Evolutionary conservation across 2,888 invertebrate species (phyloP), one percentile per base, ranked within the genome.

Genomic region (Tryphoninae sp.): DNA sequence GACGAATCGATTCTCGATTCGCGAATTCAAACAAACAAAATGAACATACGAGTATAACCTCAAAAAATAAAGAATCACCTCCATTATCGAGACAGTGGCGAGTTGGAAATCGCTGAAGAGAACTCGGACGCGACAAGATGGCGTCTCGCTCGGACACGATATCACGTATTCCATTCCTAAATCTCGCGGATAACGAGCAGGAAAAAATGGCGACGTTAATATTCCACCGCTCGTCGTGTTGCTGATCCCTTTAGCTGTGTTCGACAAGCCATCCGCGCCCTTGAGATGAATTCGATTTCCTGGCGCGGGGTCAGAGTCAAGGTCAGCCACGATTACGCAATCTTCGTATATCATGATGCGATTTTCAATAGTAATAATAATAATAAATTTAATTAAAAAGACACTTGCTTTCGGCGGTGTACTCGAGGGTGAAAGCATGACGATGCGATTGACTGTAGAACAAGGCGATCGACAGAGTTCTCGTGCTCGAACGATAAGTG

Each of bases 91-190:
- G 16, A 94, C 93, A 9, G 94, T 90, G 0, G 95, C 94, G 82
- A 96, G 90, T 86, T 95, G 94, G 88, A 95, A 96, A 90, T 96
- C 96, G 1, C 94, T 94, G 87, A 96, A 96, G 79, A 95, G 92
- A 61, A 96, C 89, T 71, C 94, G 93, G 40, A 96, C 94, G 64
- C 93, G 92, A 86, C 95, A 95, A 42, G 93, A 88, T 0, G 89
- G 85, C 1, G 90, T 92, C 62, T 93, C 93, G 64, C 91, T 91
- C 45, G 93, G 93, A 86, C 95, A 95, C 45, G 93, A 94, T 16
- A 96, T 93, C 33, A 95, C 92, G 86, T 95, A 94, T 87, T 96
- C 95, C 75, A 94, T 92, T 58, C 94, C 94, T 86, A 95, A 93
- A 88, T 96, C 96, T 53, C 94, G 92, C 0, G 95, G 95, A 91